Base-by-base conservation (phyloP, 1,140 invertebrate genomes). In the Drosophila virilis region DNA sequence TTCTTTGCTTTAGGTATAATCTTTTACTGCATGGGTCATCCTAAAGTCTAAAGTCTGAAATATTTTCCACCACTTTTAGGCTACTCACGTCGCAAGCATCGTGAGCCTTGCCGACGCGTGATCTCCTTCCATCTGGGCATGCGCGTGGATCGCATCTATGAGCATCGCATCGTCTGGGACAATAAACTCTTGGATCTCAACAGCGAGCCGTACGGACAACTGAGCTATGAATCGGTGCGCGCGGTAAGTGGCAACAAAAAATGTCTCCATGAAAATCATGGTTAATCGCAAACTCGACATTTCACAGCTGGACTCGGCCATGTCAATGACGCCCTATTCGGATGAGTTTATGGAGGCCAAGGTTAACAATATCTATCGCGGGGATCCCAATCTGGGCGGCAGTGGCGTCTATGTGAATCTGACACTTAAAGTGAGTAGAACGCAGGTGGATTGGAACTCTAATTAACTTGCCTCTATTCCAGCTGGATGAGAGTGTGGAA, bases 321-420 rank as follows among this genome's bases (percentile, higher is more conserved):
- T 98, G 94, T 96, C 96, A 0, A 97, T 97, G 96, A 98, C 97
- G 3, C 96, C 96, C 1, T 96, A 97, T 76, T 96, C 96, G 1
- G 96, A 97, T 80, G 96, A 97, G 73, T 98, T 97, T 85, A 94
- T 98, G 75, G 96, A 96, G 35, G 95, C 96, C 1, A 94, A 94
- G 54, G 94, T 98, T 1, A 98, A 98, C 90, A 95, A 95, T 6
- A 95, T 98, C n/a, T 97, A 97, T 81, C 93, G 95, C 33, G 95
- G 95, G 0, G 95, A 96, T 74, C 90, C 94, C 6, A 94, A 94
- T 45, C 93, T 95, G 68, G 94, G 95, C 1, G 94, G 95, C 74
- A 94, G 93, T 8, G 96, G 95, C 0, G 95, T 98, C 2, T 97
- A 96, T 74, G 95, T 98, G 0, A 98, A 98, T 92, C 93, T 96